Conservation (phyloP, 2,888 invertebrate genomes). For the Sussaba pulchella region DNA sequence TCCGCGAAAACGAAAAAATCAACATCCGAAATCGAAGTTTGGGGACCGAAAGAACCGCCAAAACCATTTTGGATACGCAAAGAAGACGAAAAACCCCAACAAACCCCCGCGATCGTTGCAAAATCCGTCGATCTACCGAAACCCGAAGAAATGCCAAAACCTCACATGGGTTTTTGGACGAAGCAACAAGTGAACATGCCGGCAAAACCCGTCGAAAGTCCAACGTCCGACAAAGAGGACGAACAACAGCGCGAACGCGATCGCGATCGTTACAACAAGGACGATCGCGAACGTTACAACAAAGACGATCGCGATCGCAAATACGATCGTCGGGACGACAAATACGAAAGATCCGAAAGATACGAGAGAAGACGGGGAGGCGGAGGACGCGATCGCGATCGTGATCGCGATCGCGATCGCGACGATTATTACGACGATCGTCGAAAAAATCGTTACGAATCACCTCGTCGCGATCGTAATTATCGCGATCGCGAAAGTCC, state of each 20-base stretch:
- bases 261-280: constrained; percentile 78
- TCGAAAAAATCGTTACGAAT: constrained; percentile 79
- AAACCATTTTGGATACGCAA: constrained; percentile 79
- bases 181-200: constrained; percentile 82
- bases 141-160: constrained; percentile 82
- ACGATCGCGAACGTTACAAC: constrained; percentile 76
- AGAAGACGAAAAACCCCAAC: constrained; percentile 73
- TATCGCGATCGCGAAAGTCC: constrained; percentile 82
- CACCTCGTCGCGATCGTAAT: constrained; percentile 79
- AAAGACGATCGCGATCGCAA: constrained; percentile 74
- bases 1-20: constrained; percentile 62
- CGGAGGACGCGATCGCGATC: constrained; percentile 68
- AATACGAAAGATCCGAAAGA: constrained; percentile 78
- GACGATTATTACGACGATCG: constrained; percentile 81
- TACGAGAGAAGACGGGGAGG: constrained; percentile 78
- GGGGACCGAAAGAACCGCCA: constrained; percentile 80
- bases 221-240: constrained; percentile 82
- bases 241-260: constrained; percentile 72
- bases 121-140: constrained; percentile 76
- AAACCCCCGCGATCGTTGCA: constrained; percentile 61
- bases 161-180: constrained; percentile 84
- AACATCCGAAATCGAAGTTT: constrained; percentile 77
- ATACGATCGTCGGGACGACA: constrained; percentile 79
- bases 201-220: constrained; percentile 79
- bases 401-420: constrained; percentile 71